phyloP scores from a whole-genome alignment of 2,113 vertebrate species.

The Lagopus leucura region DNA sequence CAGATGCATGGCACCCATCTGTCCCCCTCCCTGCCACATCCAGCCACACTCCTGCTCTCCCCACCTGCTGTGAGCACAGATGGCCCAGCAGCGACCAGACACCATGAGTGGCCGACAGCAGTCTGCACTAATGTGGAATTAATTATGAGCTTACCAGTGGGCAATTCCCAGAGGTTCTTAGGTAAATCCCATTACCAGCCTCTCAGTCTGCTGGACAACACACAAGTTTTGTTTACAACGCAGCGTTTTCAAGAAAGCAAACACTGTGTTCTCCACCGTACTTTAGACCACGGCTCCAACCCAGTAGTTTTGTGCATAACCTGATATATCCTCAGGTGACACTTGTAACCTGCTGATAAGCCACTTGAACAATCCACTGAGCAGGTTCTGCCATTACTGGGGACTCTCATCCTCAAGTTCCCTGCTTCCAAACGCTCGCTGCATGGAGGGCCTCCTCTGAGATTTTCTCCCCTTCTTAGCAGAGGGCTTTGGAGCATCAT shows the following conservation, averaged over 20 bases:
- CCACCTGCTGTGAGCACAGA: neutral
- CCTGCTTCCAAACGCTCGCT: neutral
- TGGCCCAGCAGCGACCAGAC: neutral
- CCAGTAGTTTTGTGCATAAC: too few species aligned
- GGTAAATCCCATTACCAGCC: neutral
- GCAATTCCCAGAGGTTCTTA: neutral
- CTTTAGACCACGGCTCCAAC: neutral
- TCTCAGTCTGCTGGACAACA: neutral
- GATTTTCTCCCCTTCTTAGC: neutral
- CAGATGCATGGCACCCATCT: neutral
- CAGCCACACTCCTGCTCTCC: neutral
- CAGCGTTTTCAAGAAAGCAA: neutral
- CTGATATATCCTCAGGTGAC: neutral
- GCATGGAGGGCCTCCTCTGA: neutral
- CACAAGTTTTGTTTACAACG: neutral
- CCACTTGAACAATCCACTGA: neutral
- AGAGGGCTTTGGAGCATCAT: neutral
- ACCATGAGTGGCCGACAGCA: neutral
- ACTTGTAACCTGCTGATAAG: neutral
- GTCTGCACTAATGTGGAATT: neutral
- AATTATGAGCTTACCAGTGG: neutral
- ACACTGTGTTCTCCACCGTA: accelerated
- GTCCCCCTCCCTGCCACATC: neutral
- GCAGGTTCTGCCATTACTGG: neutral
- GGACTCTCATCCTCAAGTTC: neutral